phyloP scores from a whole-genome alignment of 2,797 vertebrate genomes.

The Sebastes goodei region DNA sequence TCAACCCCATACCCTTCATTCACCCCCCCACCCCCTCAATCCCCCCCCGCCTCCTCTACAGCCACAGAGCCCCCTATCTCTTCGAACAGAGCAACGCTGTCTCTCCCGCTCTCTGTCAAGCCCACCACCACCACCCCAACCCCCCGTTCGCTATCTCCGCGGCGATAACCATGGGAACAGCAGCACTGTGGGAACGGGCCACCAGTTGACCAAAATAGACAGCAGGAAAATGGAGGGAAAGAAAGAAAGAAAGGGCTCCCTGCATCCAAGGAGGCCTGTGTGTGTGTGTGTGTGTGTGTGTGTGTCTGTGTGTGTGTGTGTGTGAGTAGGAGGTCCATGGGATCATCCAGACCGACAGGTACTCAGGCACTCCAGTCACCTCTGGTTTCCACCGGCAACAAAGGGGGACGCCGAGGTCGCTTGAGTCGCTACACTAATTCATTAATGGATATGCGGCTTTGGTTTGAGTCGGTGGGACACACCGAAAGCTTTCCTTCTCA shows the following conservation, averaged over 20 bases:
- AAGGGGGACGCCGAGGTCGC: constrained; percentile 39
- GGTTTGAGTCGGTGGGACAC: constrained; percentile 46
- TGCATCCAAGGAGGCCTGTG: constrained; percentile 65
- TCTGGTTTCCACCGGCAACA: constrained; percentile 62
- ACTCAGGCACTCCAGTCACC: constrained; percentile 70
- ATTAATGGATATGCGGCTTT: constrained; percentile 37
- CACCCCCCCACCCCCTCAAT: constrained; percentile 3
- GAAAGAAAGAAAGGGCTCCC: constrained; percentile 77
- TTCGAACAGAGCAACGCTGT: constrained; percentile 81
- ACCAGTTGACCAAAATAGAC: constrained; percentile 86
- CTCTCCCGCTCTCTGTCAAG: constrained; percentile 81
- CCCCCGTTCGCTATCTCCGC: constrained; percentile 81
- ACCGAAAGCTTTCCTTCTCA: constrained; percentile 37
- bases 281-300: constrained; percentile 43
- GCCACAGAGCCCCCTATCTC: constrained; percentile 80
- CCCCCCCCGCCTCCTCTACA: constrained; percentile 47
- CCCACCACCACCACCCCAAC: constrained; percentile 61
- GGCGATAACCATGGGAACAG: constrained; percentile 88
- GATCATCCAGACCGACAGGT: constrained; percentile 77
- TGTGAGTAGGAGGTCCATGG: constrained; percentile 63
- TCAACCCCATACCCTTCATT: constrained; percentile 58
- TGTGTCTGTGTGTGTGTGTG: constrained; percentile 24
- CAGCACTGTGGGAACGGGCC: constrained; percentile 86
- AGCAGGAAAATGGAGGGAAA: constrained; percentile 81
- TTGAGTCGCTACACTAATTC: constrained; percentile 54